A percentile compares a stretch with the other conserved stretches of the same genome.
These are phyloP conservation scores for Rhinatrema bivittatum DNA, from an alignment of 2,797 vertebrate genomes.

Conservation along the genomic window DNA sequence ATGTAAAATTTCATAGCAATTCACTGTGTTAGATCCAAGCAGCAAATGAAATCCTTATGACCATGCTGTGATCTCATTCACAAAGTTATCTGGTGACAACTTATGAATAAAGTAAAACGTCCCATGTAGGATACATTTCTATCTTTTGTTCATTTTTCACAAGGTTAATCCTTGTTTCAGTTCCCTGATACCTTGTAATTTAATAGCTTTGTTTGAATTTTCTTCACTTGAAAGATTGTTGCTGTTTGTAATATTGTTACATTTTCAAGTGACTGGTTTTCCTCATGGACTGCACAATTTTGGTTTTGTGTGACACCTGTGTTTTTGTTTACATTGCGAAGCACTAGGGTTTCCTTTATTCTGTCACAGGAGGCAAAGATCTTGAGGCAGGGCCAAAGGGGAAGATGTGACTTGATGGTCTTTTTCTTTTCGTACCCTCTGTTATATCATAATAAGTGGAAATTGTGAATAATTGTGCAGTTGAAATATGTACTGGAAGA, in stretches of 20 bases:
- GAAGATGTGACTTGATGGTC: no score
- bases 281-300: background rate
- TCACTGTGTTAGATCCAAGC: no score
- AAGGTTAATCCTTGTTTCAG: background rate
- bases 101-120: background rate
- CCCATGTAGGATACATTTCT: background rate
- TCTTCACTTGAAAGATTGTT: background rate
- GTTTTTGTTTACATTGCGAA: conserved; percentile 14
- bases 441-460: no score
- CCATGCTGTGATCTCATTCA: background rate
- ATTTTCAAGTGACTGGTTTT: background rate
- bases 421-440: no score
- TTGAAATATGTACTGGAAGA: no score
- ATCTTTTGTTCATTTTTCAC: conserved; percentile 1
- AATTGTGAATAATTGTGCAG: no score
- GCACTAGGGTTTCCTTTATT: no score
- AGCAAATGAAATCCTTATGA: no score
- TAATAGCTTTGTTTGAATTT: conserved; percentile 6
- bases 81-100: background rate
- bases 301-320: conserved; percentile 3
- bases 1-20: no score
- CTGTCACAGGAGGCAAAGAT: no score
- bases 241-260: conserved; percentile 7
- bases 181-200: conserved; percentile 9
- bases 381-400: background rate